A percentile compares a stretch with the other conserved stretches of the same genome.
Evolutionary conservation across 2,113 vertebrate species (phyloP).

Genomic region (Mugil cephalus): DNA sequence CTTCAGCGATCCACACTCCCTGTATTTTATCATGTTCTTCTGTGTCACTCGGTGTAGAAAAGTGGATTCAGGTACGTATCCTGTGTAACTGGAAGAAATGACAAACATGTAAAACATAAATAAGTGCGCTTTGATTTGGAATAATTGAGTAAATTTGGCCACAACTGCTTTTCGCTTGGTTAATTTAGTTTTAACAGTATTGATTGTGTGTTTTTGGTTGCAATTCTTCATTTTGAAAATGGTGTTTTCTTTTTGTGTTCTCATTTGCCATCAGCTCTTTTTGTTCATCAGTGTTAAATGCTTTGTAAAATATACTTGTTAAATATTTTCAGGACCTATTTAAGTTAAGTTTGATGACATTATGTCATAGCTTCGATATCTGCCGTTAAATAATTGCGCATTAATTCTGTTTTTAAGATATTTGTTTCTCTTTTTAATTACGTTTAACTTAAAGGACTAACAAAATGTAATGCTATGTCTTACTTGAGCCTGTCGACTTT

Average conservation of each 20-base stretch:
- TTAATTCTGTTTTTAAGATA: conserved; percentile 18
- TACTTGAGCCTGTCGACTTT: conserved; percentile 70
- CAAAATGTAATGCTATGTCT: conserved; percentile 61
- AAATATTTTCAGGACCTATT: conserved; percentile 66
- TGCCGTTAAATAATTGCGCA: conserved; percentile 36
- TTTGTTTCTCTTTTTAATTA: conserved; percentile 41
- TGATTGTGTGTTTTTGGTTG: conserved; percentile 41
- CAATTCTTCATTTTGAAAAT: background rate
- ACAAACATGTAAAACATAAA: background rate
- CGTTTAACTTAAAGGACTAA: conserved; percentile 68
- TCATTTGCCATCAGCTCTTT: conserved; percentile 33
- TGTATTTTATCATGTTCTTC: conserved; percentile 48
- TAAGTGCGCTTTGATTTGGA: conserved; percentile 7
- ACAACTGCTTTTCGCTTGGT: background rate
- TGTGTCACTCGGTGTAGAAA: conserved; percentile 58
- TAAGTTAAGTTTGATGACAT: conserved; percentile 59
- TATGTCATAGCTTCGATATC: conserved; percentile 42
- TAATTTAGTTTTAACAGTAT: conserved; percentile 42
- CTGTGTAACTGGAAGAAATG: conserved; percentile 57
- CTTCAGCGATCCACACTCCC: conserved; percentile 30
- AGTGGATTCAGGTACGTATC: conserved; percentile 43
- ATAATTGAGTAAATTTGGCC: conserved; percentile 22
- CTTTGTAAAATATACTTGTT: conserved; percentile 65
- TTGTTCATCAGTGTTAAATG: conserved; percentile 75
- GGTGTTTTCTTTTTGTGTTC: conserved; percentile 27